Evolutionary conservation across 2,113 vertebrate species (phyloP).

Genomic region (Oncorhynchus mykiss): DNA sequence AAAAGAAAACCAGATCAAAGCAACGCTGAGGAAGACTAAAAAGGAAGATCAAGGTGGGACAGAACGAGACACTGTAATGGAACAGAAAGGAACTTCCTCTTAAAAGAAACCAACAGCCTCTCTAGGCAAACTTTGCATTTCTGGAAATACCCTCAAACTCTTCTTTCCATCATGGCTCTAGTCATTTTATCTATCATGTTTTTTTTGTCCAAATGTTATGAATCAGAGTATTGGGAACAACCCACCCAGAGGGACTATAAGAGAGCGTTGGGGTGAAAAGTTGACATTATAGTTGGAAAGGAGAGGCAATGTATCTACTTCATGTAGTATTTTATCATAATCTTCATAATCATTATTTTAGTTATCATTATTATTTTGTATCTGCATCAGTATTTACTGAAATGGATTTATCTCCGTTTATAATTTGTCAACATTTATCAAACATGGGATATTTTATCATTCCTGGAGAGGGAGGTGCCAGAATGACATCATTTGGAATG

Average conservation of each 20-base stretch:
- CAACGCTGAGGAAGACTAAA: conserved; percentile 37
- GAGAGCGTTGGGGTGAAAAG: conserved; percentile 23
- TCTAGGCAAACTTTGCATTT: conserved; percentile 61
- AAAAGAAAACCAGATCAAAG: conserved; percentile 40
- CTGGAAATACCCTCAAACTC: conserved; percentile 43
- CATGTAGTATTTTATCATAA: conserved; percentile 65
- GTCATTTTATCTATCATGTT: conserved; percentile 31
- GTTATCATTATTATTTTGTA: conserved; percentile 61
- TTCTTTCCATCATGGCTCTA: conserved; percentile 55
- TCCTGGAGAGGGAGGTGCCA: conserved; percentile 62
- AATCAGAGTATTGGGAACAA: conserved; percentile 22
- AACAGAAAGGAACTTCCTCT: conserved; percentile 50
- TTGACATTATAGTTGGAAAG: conserved; percentile 7
- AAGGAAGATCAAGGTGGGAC: conserved; percentile 36
- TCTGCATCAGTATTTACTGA: conserved; percentile 71
- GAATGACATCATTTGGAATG: conserved; percentile 62
- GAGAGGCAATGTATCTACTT: conserved; percentile 45
- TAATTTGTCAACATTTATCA: conserved; percentile 51
- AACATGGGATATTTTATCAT: conserved; percentile 45
- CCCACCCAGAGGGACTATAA: conserved; percentile 36
- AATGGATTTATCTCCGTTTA: conserved; percentile 65
- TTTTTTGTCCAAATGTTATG: conserved; percentile 33
- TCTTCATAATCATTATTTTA: conserved; percentile 59
- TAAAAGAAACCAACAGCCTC: conserved; percentile 58
- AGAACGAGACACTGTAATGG: conserved; percentile 40